These are phyloP conservation scores for Pseudachorutes palmiensis DNA, from an alignment of 1,140 invertebrate species.

Conservation along the genomic window DNA sequence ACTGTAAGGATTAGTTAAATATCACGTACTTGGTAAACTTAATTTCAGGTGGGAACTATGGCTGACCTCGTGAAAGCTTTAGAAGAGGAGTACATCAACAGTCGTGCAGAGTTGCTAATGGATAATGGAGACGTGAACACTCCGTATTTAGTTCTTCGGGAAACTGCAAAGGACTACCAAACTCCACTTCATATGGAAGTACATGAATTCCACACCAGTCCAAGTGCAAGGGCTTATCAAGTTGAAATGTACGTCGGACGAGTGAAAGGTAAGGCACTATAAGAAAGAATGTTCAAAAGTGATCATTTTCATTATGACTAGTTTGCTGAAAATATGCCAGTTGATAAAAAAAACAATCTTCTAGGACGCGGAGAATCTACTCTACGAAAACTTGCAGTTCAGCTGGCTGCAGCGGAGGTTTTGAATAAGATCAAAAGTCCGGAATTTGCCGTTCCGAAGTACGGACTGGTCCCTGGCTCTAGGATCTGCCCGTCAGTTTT, in stretches of 20 bases:
- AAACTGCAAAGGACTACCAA: background rate
- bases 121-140: background rate
- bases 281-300: background rate
- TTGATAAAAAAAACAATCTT: too few species aligned
- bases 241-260: background rate
- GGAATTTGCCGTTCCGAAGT: slow-evolving; percentile 2
- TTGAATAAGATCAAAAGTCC: slow-evolving; percentile 12
- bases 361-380: slow-evolving; percentile 20
- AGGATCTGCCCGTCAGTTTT: slow-evolving; percentile 17
- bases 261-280: background rate
- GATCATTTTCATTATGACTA: background rate
- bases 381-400: slow-evolving; percentile 8
- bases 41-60: background rate
- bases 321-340: background rate
- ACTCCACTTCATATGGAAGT: background rate
- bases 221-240: background rate
- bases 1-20: too few species aligned
- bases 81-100: background rate
- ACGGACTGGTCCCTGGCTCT: slow-evolving; percentile 16
- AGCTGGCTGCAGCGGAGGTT: slow-evolving; percentile 23
- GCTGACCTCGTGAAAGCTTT: background rate
- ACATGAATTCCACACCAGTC: background rate
- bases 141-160: background rate
- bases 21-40: too few species aligned
- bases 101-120: background rate